A percentile compares a stretch with the other conserved stretches of the same genome.
Conservation (phyloP, 30 jellyfish, hydroid and myxozoan genomes). For the Aurelia coerulea region DNA sequence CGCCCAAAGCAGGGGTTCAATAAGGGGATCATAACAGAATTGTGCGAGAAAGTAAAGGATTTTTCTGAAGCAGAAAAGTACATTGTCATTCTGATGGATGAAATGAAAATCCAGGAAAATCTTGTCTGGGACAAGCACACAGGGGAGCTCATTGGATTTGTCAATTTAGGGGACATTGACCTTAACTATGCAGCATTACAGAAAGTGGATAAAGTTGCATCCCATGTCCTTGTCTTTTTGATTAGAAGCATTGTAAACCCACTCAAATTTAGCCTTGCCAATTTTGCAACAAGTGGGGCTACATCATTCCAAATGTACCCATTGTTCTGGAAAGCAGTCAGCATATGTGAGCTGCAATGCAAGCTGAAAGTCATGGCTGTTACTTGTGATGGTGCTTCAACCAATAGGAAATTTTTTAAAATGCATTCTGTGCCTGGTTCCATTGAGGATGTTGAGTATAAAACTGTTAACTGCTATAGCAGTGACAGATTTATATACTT, state of each 20-base stretch:
- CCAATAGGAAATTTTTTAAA: constrained; percentile 5
- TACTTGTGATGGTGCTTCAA: constrained; percentile 41
- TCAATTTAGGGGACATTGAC: constrained; percentile 58
- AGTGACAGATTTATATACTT: constrained; percentile 12
- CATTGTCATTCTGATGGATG: constrained; percentile 32
- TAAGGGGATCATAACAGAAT: constrained; percentile 16
- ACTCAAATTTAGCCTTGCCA: constrained; percentile 46
- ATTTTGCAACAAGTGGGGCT: constrained; percentile 67
- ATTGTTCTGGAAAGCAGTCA: constrained; percentile 11
- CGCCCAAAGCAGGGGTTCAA: constrained; percentile 52
- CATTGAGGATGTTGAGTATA: constrained; percentile 12
- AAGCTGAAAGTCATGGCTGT: constrained; percentile 27
- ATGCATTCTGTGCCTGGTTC: constrained; percentile 8
- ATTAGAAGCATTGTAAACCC: constrained; percentile 63
- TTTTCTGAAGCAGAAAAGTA: constrained; percentile 22
- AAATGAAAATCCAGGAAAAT: constrained; percentile 28
- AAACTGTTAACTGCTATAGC: background rate
- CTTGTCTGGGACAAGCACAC: constrained; percentile 45
- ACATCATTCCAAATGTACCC: constrained; percentile 61
- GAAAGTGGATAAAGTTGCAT: constrained; percentile 1
- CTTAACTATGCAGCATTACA: constrained; percentile 24
- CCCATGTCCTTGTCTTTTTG: constrained; percentile 67
- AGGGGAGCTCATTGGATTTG: constrained; percentile 65
- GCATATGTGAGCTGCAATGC: constrained; percentile 13
- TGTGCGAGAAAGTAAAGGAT: constrained; percentile 13